Evolutionary conservation across 2,888 invertebrate genomes (phyloP).

Genomic region (Thymelicus acteon): DNA sequence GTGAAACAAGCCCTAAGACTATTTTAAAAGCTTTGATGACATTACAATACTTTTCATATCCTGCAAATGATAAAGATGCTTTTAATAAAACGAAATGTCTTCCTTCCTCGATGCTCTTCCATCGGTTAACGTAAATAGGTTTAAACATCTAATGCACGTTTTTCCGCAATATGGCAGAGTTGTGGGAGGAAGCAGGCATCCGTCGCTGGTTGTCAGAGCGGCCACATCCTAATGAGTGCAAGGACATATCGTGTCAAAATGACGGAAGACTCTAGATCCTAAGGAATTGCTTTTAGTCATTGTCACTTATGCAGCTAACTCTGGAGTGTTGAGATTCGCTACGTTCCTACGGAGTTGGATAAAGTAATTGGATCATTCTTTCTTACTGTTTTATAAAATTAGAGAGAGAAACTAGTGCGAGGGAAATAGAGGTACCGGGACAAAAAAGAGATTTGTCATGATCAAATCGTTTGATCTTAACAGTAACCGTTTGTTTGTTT

Average conservation of each 20-base stretch:
- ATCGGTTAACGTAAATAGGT: constrained; percentile 49
- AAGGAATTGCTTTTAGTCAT: constrained; percentile 39
- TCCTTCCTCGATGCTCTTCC: constrained; percentile 43
- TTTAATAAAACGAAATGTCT: constrained; percentile 9
- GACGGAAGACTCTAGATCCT: constrained; percentile 48
- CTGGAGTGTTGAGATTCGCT: not conserved
- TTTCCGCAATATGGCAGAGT: constrained; percentile 67
- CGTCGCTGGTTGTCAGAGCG: constrained; percentile 63
- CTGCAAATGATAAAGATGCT: not conserved
- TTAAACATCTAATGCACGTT: constrained; percentile 50
- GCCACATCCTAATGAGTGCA: constrained; percentile 73
- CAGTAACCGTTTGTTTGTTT: too few relatives aligned
- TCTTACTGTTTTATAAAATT: too few relatives aligned
- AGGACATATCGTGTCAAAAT: constrained; percentile 58
- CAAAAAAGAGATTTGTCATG: too few relatives aligned
- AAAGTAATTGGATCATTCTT: not conserved
- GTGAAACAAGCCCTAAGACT: too few relatives aligned
- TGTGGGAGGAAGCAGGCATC: constrained; percentile 70
- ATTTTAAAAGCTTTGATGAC: too few relatives aligned
- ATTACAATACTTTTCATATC: not conserved
- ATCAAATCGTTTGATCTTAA: too few relatives aligned
- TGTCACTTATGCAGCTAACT: not conserved
- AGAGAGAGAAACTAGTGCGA: too few relatives aligned
- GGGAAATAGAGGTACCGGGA: too few relatives aligned
- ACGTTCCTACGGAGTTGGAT: not conserved